Base-by-base conservation (phyloP, 2,888 invertebrate species). In the Glyphotaelius pellucidus region DNA sequence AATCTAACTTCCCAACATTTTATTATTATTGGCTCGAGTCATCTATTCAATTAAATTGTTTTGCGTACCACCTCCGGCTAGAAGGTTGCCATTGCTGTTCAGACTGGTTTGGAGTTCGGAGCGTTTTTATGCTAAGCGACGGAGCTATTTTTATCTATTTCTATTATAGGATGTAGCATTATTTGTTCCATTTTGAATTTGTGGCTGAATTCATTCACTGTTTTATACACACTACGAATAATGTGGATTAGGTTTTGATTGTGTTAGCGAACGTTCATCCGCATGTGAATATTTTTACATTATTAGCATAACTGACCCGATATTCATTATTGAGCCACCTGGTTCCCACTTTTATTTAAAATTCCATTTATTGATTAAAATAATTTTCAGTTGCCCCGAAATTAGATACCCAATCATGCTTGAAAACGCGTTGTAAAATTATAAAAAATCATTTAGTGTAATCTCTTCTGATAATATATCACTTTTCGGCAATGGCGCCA, bases 91-190 rank as follows among this genome's bases (percentile, higher is more conserved):
- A 88, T 88, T 35, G 12, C 25, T 79, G 52, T 79, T 79, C 35
- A 38, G 35, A 88, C 88, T 67, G 67, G 88, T 67, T 67, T 31
- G 47, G 47, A 47, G 47, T 47, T 47, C 42, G 88, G 25, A 79
- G 25, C 88, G 79, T n/a, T 88, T 85, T 88, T 88, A 67, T 67
- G 88, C 79, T 88, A 67, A 88, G 79, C 88, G 67, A 3, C 67
- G 19, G 79, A n/a, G 88, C 88, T 88, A 88, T 88, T 88, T 88
- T 79, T 88, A 88, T 30, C 79, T 32, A 52, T 47, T 87, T 47
- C 84, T 84, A 84, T 84, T 84, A 84, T 84, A 84, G 32, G 85
- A 86, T 38, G 12, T 3, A 38, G 19, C 38, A 11, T 86, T 42
- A 86, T 86, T 88, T 88, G 88, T 31, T 67, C 3, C 35, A 25